A percentile compares a stretch with the other conserved stretches of the same genome.
These are phyloP conservation scores for Lepus americanus DNA, from an alignment of 2,113 vertebrate species.

Conservation along the genomic window DNA sequence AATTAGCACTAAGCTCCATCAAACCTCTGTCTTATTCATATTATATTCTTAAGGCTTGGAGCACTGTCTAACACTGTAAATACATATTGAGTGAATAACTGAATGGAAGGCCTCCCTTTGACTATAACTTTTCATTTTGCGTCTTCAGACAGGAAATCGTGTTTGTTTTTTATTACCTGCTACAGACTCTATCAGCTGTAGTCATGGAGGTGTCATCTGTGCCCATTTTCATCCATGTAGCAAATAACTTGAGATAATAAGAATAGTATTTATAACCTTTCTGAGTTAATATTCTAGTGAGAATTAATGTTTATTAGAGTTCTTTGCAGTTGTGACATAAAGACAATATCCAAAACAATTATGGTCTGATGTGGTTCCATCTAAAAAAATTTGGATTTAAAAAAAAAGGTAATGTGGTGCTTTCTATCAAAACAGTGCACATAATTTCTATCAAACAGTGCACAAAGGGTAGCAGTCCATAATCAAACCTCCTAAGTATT, in stretches of 20 bases:
- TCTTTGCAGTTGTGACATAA: conserved; percentile 38
- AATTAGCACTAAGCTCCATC: background rate
- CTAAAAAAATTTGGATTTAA: conserved; percentile 5
- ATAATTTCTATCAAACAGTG: no score
- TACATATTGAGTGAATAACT: background rate
- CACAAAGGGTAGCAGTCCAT: background rate
- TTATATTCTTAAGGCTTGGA: background rate
- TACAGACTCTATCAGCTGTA: background rate
- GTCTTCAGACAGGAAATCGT: background rate
- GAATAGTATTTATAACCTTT: background rate
- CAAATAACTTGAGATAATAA: background rate
- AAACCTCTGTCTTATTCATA: background rate
- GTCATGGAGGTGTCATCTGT: background rate
- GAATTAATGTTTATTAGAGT: conserved; percentile 19
- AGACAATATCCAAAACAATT: background rate
- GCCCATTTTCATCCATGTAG: background rate
- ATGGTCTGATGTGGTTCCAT: background rate
- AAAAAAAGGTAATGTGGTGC: background rate
- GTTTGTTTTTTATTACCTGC: background rate
- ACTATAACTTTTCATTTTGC: background rate
- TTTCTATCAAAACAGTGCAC: background rate
- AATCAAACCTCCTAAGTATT: conserved; percentile 20
- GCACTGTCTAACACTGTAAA: background rate
- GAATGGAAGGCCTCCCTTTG: background rate
- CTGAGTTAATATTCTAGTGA: background rate